Evolutionary conservation across 1,140 invertebrate species (phyloP).

Genomic region (Sinonovacula constricta): DNA sequence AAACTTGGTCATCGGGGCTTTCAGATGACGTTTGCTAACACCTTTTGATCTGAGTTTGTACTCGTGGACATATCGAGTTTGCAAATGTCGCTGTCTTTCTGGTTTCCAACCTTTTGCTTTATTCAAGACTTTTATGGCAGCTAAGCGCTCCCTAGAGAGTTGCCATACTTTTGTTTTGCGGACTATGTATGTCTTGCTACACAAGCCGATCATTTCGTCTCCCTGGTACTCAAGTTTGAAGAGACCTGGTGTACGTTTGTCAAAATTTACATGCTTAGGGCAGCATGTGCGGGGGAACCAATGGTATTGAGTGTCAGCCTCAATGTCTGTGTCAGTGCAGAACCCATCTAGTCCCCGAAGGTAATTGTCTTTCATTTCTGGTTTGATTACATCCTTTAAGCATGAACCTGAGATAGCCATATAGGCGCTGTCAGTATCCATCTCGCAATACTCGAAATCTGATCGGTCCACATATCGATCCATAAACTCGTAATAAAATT

Average conservation of each 20-base stretch:
- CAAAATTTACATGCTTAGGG: conserved; percentile 15
- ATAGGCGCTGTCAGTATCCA: conserved; percentile 59
- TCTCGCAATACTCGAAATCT: conserved; percentile 52
- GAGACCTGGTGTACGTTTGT: conserved; percentile 31
- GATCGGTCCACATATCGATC: conserved; percentile 33
- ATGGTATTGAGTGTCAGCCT: conserved; percentile 2
- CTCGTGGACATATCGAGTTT: background rate
- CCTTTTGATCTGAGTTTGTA: conserved; percentile 14
- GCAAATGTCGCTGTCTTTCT: background rate
- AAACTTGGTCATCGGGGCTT: background rate
- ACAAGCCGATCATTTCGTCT: conserved; percentile 17
- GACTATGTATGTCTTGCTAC: conserved; percentile 17
- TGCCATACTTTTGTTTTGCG: background rate
- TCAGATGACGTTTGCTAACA: background rate
- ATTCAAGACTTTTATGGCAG: too few relatives aligned
- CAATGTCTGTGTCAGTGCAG: conserved; percentile 1
- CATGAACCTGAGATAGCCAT: conserved; percentile 41
- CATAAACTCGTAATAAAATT: conserved; percentile 58
- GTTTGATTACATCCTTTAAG: conserved; percentile 40
- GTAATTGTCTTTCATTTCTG: conserved; percentile 15
- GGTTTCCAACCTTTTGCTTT: too few relatives aligned
- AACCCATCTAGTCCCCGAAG: conserved; percentile 6
- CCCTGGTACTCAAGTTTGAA: conserved; percentile 39
- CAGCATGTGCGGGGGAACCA: conserved; percentile 40
- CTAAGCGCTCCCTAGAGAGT: background rate